Evolutionary conservation across 37 sponge, comb jelly and placozoan genomes (phyloP).

Genomic region (Lycopodina hypogea): DNA sequence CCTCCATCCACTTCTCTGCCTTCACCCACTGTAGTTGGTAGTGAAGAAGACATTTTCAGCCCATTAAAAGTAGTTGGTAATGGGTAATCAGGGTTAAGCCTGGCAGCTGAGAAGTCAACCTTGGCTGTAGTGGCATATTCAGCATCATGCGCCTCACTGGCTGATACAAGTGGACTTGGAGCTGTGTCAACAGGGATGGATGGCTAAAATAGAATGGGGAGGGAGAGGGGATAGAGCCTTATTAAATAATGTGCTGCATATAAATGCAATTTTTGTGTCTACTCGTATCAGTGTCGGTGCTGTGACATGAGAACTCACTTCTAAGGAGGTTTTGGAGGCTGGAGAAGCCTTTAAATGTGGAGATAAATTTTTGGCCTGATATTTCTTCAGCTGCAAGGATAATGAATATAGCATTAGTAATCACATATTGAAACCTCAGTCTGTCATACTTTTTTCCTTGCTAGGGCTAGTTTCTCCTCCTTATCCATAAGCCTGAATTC

Average conservation of each 20-base stretch:
- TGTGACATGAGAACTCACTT: not conserved
- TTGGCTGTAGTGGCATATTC: too few species aligned
- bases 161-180: not conserved
- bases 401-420: not conserved
- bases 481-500: slow-evolving; percentile 45
- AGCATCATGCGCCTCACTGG: too few species aligned
- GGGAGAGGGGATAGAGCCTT: not conserved
- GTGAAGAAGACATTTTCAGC: too few species aligned
- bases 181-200: not conserved
- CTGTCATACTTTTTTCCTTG: slow-evolving; percentile 54
- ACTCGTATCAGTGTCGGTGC: not conserved
- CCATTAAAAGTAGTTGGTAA: too few species aligned
- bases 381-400: slow-evolving; percentile 47
- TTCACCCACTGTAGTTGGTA: too few species aligned
- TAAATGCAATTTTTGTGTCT: too few species aligned
- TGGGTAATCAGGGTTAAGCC: too few species aligned
- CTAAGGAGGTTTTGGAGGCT: not conserved
- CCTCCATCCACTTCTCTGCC: too few species aligned
- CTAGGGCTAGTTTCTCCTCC: slow-evolving; percentile 56
- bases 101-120: too few species aligned
- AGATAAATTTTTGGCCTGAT: slow-evolving; percentile 31
- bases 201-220: not conserved
- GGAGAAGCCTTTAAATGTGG: not conserved
- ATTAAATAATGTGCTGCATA: not conserved
- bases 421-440: not conserved